A percentile compares a stretch with the other conserved stretches of the same genome.
Evolutionary conservation across 1,140 invertebrate species (phyloP).

Genomic region (Drosophila arizonae): DNA sequence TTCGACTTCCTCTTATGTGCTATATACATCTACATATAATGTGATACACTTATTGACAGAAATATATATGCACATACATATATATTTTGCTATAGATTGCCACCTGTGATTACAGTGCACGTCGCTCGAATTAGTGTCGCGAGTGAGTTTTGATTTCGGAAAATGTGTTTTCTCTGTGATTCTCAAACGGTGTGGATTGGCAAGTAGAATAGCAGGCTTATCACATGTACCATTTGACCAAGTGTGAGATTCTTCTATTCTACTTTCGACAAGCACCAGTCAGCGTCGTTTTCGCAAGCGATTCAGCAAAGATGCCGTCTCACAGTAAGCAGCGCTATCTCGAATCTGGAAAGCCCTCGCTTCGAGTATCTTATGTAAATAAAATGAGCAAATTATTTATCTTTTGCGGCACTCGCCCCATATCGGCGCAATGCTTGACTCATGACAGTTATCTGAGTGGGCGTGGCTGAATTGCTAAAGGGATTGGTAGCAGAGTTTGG

Average conservation of each 20-base stretch:
- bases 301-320: neutral
- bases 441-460: constrained; percentile 23
- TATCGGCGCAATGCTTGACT: constrained; percentile 33
- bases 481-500: constrained; percentile 9
- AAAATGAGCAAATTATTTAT: constrained; percentile 34
- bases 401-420: constrained; percentile 15
- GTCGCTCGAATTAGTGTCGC: no score
- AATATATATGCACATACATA: neutral
- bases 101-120: no score
- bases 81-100: neutral
- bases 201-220: constrained; percentile 81
- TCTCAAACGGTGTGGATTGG: constrained; percentile 58
- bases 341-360: neutral
- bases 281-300: constrained; percentile 19
- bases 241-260: constrained; percentile 80
- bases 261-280: constrained; percentile 77
- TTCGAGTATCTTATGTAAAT: constrained; percentile 36
- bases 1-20: neutral
- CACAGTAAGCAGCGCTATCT: constrained; percentile 24
- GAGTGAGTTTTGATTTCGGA: no score
- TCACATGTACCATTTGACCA: constrained; percentile 62
- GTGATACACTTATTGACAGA: neutral
- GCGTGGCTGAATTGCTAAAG: constrained; percentile 18
- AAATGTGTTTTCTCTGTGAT: no score
- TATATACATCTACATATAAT: constrained; percentile 7